phyloP scores from a whole-genome alignment of 2,888 invertebrate genomes.

The Heteromurus nitidus region DNA sequence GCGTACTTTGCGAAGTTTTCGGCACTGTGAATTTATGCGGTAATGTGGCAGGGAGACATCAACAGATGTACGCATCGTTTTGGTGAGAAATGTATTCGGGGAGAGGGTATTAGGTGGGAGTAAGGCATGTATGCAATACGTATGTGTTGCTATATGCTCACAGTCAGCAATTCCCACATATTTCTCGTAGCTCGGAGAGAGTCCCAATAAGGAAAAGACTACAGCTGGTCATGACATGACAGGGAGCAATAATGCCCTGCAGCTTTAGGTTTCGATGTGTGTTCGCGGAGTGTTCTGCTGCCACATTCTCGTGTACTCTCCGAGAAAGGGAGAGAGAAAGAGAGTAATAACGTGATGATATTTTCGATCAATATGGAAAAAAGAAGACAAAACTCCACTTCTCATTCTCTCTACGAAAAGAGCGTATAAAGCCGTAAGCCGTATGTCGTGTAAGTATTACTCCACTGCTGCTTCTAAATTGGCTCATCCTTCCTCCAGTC shows the following conservation, averaged over 20 bases:
- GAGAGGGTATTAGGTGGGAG: neutral
- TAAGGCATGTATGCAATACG: too few species aligned
- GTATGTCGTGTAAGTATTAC: neutral
- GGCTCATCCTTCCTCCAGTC: neutral
- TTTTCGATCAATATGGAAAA: constrained; percentile 62
- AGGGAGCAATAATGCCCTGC: constrained; percentile 41
- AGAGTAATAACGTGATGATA: too few species aligned
- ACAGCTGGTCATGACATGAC: constrained; percentile 60
- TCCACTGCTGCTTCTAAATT: neutral
- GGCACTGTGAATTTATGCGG: neutral
- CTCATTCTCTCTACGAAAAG: neutral
- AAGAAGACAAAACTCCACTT: neutral
- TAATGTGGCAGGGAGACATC: neutral
- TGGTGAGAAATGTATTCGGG: neutral
- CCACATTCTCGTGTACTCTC: too few species aligned
- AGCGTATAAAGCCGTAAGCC: neutral
- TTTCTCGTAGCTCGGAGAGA: neutral
- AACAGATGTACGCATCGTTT: constrained; percentile 51
- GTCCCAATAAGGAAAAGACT: constrained; percentile 21
- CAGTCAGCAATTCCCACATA: neutral
- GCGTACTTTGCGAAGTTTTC: neutral
- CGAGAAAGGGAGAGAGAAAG: too few species aligned
- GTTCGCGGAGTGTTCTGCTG: too few species aligned
- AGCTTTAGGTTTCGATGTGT: too few species aligned
- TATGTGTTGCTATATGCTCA: constrained; percentile 9